Base-by-base conservation (phyloP, 2,888 invertebrate genomes). In the Volucella inflata region DNA sequence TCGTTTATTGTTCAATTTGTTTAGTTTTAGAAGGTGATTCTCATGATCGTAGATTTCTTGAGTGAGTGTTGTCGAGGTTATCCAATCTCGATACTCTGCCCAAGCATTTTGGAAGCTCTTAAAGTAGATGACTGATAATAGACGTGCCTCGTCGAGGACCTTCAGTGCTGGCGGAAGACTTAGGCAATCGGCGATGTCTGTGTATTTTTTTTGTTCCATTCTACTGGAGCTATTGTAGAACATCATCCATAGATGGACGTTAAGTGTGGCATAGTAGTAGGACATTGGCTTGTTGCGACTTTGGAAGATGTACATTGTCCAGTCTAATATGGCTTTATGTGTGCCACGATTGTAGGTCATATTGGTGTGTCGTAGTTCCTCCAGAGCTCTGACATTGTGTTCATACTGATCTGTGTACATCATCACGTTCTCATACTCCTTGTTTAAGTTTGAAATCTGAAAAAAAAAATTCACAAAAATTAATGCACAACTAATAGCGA, bases 271-370 rank as follows among this genome's bases (percentile, higher is more conserved):
- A 85, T 89, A 91, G 74, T 89, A 91, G 50, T 91, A 91, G 1
- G 91, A 90, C 90, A 91, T 91, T 0, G 91, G 91, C 64, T 91
- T 91, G 53, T 89, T 87, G 0, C 90, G 90, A 64, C 92, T 91
- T 84, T 91, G 91, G 57, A 88, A 90, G 4, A 91, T 84, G 82
- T 90, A 91, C 44, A 91, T 68, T 17, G 89, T 90, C 91, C 91
- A 91, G 65, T 91, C 90, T 17, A 91, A 88, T 87, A 91, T 89
- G 0, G 89, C 89, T 0, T 89, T 89, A 40, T 88, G 88, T 3
- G 89, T 88, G 2, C 92, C 91, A 17, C 87, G 48, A 38, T 88
- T 89, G 79, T 88, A 91, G 2, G 89, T 90, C 9, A 38, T 89
- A 67, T 91, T 91, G 0, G 87, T 88, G 38, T 87, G 88, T 0